Evolutionary conservation across 2,113 vertebrate species (phyloP).

Genomic region (Myrmecophaga tridactyla): DNA sequence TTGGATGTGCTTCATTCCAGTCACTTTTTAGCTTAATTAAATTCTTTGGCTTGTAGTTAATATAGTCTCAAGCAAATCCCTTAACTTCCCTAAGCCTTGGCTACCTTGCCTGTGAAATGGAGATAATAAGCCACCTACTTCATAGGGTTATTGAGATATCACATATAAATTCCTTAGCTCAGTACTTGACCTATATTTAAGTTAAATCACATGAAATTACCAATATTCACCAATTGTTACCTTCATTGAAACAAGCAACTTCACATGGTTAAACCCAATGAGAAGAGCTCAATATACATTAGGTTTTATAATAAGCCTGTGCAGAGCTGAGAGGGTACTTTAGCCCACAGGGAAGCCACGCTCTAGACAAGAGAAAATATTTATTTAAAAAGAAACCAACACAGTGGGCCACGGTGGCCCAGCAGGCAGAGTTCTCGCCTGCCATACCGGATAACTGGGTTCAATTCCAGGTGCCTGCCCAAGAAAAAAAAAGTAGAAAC

Average conservation of each 20-base stretch:
- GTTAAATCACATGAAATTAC: neutral
- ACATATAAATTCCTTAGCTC: neutral
- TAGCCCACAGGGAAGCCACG: neutral
- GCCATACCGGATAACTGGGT: too few relatives aligned
- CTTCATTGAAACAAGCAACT: neutral
- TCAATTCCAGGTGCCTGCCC: too few relatives aligned
- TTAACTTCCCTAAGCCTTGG: neutral
- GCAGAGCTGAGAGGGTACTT: neutral
- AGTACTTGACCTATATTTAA: neutral
- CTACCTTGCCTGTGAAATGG: neutral
- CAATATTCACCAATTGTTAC: neutral
- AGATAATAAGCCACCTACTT: neutral
- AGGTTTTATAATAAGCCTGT: neutral
- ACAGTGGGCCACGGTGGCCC: too few relatives aligned
- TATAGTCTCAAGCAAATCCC: neutral
- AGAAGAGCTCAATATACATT: neutral
- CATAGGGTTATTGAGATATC: neutral
- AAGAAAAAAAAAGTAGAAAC: too few relatives aligned
- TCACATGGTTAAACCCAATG: neutral
- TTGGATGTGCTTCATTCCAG: neutral
- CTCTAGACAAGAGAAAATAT: neutral
- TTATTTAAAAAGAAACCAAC: neutral
- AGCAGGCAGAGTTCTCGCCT: too few relatives aligned
- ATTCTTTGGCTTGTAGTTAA: neutral
- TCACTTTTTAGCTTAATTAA: slow-evolving; percentile 11